A percentile compares a stretch with the other conserved stretches of the same genome.
These are phyloP conservation scores for Microcebus lehilahytsara DNA, from an alignment of 2,113 vertebrate species.

Conservation along the genomic window DNA sequence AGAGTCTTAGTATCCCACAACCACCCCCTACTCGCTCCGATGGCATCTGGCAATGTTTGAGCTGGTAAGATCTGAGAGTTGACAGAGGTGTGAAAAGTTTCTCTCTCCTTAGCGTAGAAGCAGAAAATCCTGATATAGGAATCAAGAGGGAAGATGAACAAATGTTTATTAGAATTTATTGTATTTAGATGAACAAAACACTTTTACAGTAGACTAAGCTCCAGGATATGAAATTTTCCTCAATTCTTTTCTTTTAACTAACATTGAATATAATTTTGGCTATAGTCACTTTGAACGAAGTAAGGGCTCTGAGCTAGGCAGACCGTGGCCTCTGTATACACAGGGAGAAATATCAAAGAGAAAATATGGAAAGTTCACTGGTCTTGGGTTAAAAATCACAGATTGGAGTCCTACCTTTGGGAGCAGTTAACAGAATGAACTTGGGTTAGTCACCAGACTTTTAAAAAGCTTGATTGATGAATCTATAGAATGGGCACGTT, in stretches of 20 bases:
- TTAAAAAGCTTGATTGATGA: background rate
- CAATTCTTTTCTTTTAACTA: background rate
- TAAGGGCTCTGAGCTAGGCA: background rate
- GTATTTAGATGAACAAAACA: background rate
- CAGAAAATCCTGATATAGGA: background rate
- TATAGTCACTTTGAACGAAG: background rate
- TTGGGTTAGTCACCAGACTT: background rate
- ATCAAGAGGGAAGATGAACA: background rate
- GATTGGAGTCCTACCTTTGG: background rate
- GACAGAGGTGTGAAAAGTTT: background rate
- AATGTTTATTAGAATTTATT: slow-evolving; percentile 23
- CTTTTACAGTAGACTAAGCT: background rate
- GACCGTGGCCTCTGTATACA: background rate
- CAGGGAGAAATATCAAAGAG: background rate
- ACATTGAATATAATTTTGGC: background rate
- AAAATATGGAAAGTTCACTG: background rate
- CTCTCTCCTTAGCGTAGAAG: background rate
- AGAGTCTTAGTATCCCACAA: background rate
- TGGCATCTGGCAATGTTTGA: slow-evolving; percentile 4
- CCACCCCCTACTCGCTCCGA: background rate
- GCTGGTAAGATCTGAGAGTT: background rate
- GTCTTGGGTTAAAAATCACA: background rate
- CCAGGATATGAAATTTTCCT: background rate
- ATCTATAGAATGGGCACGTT: background rate
- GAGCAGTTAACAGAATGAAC: background rate